Evolutionary conservation across 2,113 vertebrate species (phyloP), one percentile per base, ranked within the genome.

Genomic region (Chitala chitala): DNA sequence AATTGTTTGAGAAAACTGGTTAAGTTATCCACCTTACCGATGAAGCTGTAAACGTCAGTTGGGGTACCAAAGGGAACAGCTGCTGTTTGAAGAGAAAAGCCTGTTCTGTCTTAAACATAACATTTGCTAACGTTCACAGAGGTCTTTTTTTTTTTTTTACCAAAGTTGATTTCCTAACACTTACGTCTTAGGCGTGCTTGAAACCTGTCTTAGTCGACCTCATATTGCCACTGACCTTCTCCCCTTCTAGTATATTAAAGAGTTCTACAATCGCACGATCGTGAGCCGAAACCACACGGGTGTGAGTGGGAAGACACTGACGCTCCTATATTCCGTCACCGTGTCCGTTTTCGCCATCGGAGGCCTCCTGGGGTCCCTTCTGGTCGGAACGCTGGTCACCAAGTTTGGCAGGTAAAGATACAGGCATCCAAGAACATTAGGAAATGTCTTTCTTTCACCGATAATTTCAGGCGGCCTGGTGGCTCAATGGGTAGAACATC

Each of bases 331-430:
- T 56, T 92, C 94, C 3, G 75, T 94, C 76, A 96, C 94, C 0
- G 93, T 96, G 81, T 95, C 94, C 1, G 77, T 94, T 78, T 96
- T 94, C 9, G 93, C 93, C 10, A 83, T 95, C 54, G 94, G 94
- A 0, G 93, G 94, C n/a, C 89, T 96, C 84, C 31, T 80, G 3
- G 94, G 94, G 6, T 92, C 94, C 2, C 64, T 96, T 42, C 83
- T 92, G 33, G 94, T 96, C 10, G 89, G 93, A 64, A 68, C 78
- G 56, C 89, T 95, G 3, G 92, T 94, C 55, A 88, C 92, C 40
- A 90, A 55, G 40, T 94, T 86, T 0, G 94, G 94, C 81, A 93
- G 93, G 94, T 95, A 78, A 82, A 87, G 50, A n/a, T n/a, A n/a
- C n/a, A n/a, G n/a, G n/a, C n/a, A n/a, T n/a, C n/a, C n/a, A n/a